phyloP scores from a whole-genome alignment of 2,797 vertebrate species.

The Manis javanica region DNA sequence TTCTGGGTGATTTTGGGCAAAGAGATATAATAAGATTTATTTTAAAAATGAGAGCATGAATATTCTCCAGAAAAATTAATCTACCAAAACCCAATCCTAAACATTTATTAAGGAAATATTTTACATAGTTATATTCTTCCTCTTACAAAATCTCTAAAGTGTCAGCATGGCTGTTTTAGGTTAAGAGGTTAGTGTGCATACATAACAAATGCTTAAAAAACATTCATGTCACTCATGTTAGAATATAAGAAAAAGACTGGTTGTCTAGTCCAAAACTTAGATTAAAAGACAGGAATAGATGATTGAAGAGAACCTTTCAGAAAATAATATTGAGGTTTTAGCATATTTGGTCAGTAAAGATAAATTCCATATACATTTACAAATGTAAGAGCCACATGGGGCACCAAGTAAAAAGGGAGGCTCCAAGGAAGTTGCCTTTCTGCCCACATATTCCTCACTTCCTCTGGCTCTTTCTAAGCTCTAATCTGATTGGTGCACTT shows the following conservation, averaged over 20 bases:
- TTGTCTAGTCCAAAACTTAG: neutral
- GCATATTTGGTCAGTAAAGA: neutral
- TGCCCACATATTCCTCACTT: too few species aligned
- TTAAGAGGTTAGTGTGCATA: neutral
- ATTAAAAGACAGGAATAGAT: neutral
- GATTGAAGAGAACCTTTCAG: neutral
- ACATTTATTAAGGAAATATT: neutral
- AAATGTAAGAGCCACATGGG: neutral
- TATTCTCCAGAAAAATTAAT: constrained; percentile 8
- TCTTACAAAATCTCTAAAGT: neutral
- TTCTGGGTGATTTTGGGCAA: neutral
- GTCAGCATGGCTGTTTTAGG: neutral
- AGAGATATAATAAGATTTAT: neutral
- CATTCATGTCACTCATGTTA: neutral
- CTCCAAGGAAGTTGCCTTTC: neutral
- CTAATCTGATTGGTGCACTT: neutral
- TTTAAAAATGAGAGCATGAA: neutral
- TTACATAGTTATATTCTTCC: neutral
- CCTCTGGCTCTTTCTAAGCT: too few species aligned
- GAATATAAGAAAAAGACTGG: neutral
- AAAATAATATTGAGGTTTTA: neutral
- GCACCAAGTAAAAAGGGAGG: neutral
- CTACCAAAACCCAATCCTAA: neutral
- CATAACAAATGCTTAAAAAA: neutral
- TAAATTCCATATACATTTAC: neutral